Evolutionary conservation across 2,797 vertebrate species (phyloP), one percentile per base, ranked within the genome.

Genomic region (Acestrorhynchus altus): DNA sequence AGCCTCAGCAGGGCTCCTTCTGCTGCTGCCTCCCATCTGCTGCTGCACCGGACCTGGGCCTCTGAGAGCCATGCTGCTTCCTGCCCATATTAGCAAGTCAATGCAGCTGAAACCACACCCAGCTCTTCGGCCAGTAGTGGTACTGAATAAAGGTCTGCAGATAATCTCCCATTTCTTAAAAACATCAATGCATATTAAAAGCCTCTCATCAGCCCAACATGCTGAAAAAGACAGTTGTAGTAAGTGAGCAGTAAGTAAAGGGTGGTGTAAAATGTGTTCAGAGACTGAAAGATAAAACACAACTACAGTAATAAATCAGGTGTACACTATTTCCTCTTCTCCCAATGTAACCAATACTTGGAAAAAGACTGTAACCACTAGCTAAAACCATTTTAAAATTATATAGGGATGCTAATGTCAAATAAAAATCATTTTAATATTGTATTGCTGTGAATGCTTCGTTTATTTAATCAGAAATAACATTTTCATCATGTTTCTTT

Each of bases 41-140:
- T 76, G 74, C 78, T 13, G 57, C 28, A 54, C 78, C 20, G 51
- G 74, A 74, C 65, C 80, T 72, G 81, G 75, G 81, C 73, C 67
- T 72, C 72, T 18, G 67, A 83, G 74, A 80, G 76, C 13, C 49
- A 67, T 60, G 54, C 49, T 69, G 72, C 82, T 74, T 78, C 72
- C 77, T 66, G 49, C 60, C 79, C 76, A 80, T 83, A 87, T 88
- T 88, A 85, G 84, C 83, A 88, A 86, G 84, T 82, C 81, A 83
- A 81, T 85, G 77, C 59, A 40, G 42, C 46, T 59, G 59, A 42
- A 84, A 81, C 69, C 78, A 72, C 15, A 63, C 68, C 5, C 74
- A n/a, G 49, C 13, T 57, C 44, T 35, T 64, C 51, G n/a, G 61
- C 49, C 44, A 28, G 60, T 59, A 26, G 42, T 67, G 31, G 2